Evolutionary conservation across 2,888 invertebrate genomes (phyloP).

Genomic region (Leucania comma): DNA sequence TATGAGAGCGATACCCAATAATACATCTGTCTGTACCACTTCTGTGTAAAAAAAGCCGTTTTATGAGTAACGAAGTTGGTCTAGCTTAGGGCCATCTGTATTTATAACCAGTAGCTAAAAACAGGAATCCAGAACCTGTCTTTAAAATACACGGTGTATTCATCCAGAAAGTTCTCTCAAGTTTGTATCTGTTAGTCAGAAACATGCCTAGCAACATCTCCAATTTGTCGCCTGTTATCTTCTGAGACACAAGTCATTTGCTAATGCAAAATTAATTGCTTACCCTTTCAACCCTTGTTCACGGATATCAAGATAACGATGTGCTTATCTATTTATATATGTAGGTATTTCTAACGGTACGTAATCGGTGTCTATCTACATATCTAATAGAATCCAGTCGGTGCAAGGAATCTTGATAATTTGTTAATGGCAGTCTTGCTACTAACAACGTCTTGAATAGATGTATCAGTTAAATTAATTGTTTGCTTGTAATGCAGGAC

Average conservation of each 20-base stretch:
- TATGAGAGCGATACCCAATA: no score
- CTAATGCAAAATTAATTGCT: constrained; percentile 52
- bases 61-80: background rate
- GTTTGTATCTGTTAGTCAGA: background rate
- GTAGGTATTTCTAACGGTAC: constrained; percentile 20
- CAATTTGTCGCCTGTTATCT: constrained; percentile 15
- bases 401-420: constrained; percentile 26
- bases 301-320: constrained; percentile 34
- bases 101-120: constrained; percentile 11
- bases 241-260: constrained; percentile 27
- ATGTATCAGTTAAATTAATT: constrained; percentile 19
- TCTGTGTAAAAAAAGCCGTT: background rate
- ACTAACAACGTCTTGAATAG: constrained; percentile 19
- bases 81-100: background rate
- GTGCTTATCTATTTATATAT: constrained; percentile 9
- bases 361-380: constrained; percentile 8
- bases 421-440: constrained; percentile 8
- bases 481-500: background rate
- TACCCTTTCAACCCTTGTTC: constrained; percentile 37
- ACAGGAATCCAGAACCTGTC: constrained; percentile 29
- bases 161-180: constrained; percentile 24
- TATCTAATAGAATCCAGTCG: constrained; percentile 4
- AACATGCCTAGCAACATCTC: constrained; percentile 16
- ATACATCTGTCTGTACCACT: no score
- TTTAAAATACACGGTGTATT: constrained; percentile 9